Evolutionary conservation across 2,888 invertebrate species (phyloP).

Genomic region (Cosmopolites sordidus): DNA sequence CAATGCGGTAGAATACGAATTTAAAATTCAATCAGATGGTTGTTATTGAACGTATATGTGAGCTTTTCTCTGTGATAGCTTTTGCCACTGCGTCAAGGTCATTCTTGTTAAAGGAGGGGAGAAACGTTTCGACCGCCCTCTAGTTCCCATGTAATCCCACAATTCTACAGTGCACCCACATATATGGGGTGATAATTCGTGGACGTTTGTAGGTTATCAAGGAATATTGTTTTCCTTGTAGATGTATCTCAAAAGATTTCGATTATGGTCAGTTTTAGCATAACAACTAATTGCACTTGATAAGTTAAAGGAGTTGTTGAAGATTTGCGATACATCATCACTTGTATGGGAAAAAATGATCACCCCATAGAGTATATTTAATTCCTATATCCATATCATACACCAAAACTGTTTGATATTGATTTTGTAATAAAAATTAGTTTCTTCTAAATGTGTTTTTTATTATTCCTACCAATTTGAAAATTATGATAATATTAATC

Average conservation of each 20-base stretch:
- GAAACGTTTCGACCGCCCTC: background rate
- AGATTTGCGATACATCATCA: too few relatives aligned
- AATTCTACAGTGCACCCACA: background rate
- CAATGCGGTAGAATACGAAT: constrained; percentile 3
- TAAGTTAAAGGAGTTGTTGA: too few relatives aligned
- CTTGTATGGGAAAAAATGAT: too few relatives aligned
- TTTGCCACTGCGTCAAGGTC: background rate
- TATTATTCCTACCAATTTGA: background rate
- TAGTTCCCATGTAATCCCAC: background rate
- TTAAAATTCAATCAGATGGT: constrained; percentile 4
- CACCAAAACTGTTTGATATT: constrained; percentile 8
- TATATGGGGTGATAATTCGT: background rate
- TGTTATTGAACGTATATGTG: constrained; percentile 9
- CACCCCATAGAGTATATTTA: background rate
- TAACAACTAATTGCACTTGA: too few relatives aligned
- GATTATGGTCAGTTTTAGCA: too few relatives aligned
- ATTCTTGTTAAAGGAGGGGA: background rate
- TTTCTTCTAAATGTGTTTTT: constrained; percentile 3
- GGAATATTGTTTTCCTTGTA: too few relatives aligned
- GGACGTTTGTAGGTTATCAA: too few relatives aligned
- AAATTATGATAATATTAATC: too few relatives aligned
- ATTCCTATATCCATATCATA: background rate
- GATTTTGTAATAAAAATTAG: constrained; percentile 9
- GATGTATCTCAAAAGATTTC: too few relatives aligned
- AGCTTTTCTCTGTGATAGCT: constrained; percentile 12